These are phyloP conservation scores for Sterna hirundo DNA, from an alignment of 2,113 vertebrate species.

Conservation along the genomic window DNA sequence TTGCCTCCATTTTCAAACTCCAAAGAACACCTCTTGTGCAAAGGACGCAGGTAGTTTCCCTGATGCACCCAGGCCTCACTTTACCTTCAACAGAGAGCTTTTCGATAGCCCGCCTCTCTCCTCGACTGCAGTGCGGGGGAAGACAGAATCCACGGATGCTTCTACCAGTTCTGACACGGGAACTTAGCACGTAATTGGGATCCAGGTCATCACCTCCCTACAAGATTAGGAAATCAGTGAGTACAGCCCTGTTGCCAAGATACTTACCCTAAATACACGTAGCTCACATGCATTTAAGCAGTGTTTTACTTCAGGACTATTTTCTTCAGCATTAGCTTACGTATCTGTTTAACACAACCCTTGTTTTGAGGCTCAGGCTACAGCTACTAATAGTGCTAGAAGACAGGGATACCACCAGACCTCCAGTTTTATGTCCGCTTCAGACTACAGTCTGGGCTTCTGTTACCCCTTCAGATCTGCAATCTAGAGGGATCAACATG, in stretches of 20 bases:
- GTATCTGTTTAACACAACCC: not conserved
- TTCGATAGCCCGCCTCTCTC: conserved; percentile 91
- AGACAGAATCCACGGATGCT: conserved; percentile 94
- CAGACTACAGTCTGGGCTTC: not conserved
- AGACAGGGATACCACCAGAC: not conserved
- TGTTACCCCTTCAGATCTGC: not conserved
- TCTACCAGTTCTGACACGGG: conserved; percentile 94
- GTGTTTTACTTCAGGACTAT: not conserved
- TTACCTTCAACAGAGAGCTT: conserved; percentile 91
- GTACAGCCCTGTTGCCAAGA: not conserved
- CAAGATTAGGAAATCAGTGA: not conserved
- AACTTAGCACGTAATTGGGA: conserved; percentile 93
- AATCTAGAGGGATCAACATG: not conserved
- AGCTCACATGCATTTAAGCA: not conserved
- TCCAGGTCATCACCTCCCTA: conserved; percentile 96
- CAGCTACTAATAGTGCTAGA: not conserved
- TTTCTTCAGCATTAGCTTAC: not conserved
- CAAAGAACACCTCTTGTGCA: not conserved
- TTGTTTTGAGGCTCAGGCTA: not conserved
- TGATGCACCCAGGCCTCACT: not conserved
- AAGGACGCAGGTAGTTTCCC: not conserved
- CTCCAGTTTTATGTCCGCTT: not conserved
- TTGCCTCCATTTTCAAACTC: not conserved
- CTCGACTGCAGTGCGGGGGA: conserved; percentile 94
- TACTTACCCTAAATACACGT: not conserved